Evolutionary conservation across 2,113 vertebrate genomes (phyloP).

Genomic region (Psephotus haematonotus): DNA sequence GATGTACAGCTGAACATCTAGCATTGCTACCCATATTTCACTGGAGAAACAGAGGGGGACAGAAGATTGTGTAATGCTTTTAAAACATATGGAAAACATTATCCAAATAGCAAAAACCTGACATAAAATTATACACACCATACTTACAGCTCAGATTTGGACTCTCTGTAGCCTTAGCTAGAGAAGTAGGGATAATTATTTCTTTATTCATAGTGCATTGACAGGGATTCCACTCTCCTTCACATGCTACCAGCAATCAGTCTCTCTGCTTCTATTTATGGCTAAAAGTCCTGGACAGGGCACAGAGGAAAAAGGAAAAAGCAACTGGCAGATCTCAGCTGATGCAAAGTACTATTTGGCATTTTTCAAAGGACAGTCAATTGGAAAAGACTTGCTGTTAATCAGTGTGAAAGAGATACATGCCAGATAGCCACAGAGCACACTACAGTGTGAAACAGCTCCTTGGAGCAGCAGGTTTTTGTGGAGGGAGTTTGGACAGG

Average conservation of each 20-base stretch:
- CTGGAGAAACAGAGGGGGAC: not conserved
- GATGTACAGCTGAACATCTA: not conserved
- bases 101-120: constrained; percentile 10
- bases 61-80: not conserved
- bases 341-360: not conserved
- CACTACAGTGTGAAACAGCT: not conserved
- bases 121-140: not conserved
- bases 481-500: not conserved
- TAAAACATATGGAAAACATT: constrained; percentile 24
- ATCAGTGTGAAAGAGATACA: not conserved
- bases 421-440: not conserved
- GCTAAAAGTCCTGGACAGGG: not conserved
- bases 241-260: not conserved
- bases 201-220: not conserved
- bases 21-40: not conserved
- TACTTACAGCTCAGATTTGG: not conserved
- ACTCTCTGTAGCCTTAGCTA: not conserved
- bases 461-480: not conserved
- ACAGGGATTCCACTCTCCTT: not conserved
- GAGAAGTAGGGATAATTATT: not conserved
- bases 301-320: not conserved
- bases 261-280: not conserved
- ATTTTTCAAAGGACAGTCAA: constrained; percentile 1
- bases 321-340: not conserved
- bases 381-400: not conserved